A percentile compares a stretch with the other conserved stretches of the same genome.
phyloP scores from a whole-genome alignment of 1,140 invertebrate species.

The Nephila pilipes region DNA sequence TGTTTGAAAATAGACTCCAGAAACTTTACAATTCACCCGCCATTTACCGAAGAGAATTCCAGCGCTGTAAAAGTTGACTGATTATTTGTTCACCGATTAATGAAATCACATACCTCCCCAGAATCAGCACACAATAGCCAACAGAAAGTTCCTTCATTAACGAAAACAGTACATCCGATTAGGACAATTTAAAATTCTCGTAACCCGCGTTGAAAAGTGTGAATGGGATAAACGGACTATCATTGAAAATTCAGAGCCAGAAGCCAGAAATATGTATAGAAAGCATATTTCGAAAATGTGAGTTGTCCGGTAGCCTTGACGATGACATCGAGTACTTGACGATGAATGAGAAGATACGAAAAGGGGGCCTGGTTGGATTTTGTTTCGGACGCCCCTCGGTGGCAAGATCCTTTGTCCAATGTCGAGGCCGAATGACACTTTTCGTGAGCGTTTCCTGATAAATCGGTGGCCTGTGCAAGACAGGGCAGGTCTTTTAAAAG shows the following conservation, averaged over 20 bases:
- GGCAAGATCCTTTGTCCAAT: not conserved
- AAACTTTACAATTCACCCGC: not conserved
- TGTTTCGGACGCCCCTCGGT: slow-evolving; percentile 39
- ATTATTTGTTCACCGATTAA: slow-evolving; percentile 1
- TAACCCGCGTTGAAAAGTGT: not conserved
- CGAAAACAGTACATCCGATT: slow-evolving; percentile 5
- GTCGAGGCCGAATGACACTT: not conserved
- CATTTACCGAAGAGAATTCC: not conserved
- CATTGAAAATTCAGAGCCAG: not conserved
- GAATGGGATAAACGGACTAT: not conserved
- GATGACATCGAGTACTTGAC: slow-evolving; percentile 24
- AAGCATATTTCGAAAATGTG: slow-evolving; percentile 13
- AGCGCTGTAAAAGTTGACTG: slow-evolving; percentile 7
- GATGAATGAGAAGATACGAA: slow-evolving; percentile 26
- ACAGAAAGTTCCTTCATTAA: slow-evolving; percentile 35
- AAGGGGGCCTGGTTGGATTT: slow-evolving; percentile 28
- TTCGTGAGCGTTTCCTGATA: slow-evolving; percentile 7
- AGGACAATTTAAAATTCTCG: slow-evolving; percentile 23
- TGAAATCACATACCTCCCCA: not conserved
- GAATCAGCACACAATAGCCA: not conserved
- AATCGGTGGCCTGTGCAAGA: not conserved
- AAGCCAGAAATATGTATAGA: not conserved
- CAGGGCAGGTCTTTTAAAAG: slow-evolving; percentile 44
- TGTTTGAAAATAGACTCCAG: not conserved
- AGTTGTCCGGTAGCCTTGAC: slow-evolving; percentile 19